Evolutionary conservation across 2,888 invertebrate genomes (phyloP).

Genomic region (Smittia sp.): DNA sequence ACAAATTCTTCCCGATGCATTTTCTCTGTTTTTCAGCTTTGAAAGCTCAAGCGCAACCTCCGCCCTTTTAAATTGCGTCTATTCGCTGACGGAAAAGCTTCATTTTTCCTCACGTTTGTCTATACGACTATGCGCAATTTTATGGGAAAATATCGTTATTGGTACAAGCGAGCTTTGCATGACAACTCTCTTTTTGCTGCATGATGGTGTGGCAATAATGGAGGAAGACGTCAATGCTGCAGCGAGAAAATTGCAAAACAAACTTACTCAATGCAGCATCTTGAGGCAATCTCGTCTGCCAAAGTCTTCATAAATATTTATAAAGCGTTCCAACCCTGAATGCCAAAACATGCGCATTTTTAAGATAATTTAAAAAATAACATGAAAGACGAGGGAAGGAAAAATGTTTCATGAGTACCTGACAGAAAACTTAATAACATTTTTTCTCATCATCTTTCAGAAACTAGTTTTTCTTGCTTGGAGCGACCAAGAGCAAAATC

Average conservation of each 20-base stretch:
- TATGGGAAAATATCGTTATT: not conserved
- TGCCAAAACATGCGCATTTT: constrained; percentile 40
- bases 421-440: constrained; percentile 29
- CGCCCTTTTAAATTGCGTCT: not conserved
- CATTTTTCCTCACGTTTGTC: constrained; percentile 14
- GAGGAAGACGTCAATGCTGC: not conserved
- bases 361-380: constrained; percentile 12
- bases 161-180: not conserved
- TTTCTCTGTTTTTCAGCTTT: not conserved
- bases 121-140: constrained; percentile 23
- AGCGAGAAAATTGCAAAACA: not conserved
- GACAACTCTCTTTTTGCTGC: not conserved
- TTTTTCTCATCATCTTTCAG: constrained; percentile 5
- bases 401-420: constrained; percentile 21
- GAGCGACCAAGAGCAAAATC: not conserved
- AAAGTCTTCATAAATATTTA: constrained; percentile 34
- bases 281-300: not conserved
- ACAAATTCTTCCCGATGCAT: not conserved
- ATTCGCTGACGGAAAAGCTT: not conserved
- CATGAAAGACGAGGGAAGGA: not conserved
- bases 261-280: constrained; percentile 2
- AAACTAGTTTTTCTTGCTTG: constrained; percentile 4
- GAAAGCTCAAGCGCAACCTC: constrained; percentile 4
- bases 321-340: constrained; percentile 9
- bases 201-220: not conserved